These are phyloP conservation scores for Onychostruthus taczanowskii DNA, from an alignment of 2,113 vertebrate genomes.

Conservation along the genomic window DNA sequence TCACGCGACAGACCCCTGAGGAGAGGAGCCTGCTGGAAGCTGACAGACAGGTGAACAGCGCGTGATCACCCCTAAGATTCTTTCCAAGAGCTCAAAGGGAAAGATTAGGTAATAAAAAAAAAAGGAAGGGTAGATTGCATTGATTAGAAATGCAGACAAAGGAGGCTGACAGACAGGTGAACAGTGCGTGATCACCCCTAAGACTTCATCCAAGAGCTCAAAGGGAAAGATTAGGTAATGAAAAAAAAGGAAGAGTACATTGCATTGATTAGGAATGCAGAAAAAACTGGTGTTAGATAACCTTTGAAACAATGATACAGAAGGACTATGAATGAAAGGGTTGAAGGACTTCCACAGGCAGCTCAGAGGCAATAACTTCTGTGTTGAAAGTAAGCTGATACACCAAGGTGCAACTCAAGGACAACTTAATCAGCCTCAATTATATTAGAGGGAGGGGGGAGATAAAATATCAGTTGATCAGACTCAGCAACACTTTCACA, in stretches of 20 bases:
- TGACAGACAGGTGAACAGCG: background rate
- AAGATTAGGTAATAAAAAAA: background rate
- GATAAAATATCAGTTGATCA: background rate
- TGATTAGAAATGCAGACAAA: background rate
- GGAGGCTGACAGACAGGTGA: background rate
- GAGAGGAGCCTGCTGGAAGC: background rate
- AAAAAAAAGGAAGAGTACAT: background rate
- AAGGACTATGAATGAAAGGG: background rate
- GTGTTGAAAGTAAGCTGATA: background rate
- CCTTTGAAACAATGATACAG: background rate
- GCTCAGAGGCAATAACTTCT: background rate
- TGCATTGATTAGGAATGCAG: background rate
- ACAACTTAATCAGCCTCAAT: slow-evolving; percentile 46
- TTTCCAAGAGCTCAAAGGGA: background rate
- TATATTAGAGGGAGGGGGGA: background rate
- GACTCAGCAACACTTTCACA: background rate
- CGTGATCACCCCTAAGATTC: background rate
- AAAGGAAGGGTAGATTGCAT: background rate
- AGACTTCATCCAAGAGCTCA: background rate
- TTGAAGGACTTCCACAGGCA: background rate
- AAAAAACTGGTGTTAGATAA: background rate
- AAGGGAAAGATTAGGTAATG: background rate
- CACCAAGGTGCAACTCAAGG: slow-evolving; percentile 31
- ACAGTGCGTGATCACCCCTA: background rate
- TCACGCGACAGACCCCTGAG: fast-evolving